Evolutionary conservation across 2,113 vertebrate species (phyloP), one percentile per base, ranked within the genome.

Genomic region (Oenanthe melanoleuca): DNA sequence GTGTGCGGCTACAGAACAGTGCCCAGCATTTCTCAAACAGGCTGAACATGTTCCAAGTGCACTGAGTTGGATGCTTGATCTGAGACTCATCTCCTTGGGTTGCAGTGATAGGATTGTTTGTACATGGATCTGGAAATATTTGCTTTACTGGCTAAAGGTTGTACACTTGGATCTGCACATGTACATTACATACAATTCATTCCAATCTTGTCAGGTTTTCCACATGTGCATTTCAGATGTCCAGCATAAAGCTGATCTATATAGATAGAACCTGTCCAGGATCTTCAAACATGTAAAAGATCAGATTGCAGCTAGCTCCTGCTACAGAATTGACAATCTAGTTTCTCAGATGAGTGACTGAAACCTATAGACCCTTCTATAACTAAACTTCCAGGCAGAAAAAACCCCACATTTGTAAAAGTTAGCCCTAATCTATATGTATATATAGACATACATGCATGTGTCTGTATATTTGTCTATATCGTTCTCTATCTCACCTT

Each of bases 201-300:
- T 94, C 82, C 56, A 86, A 26, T 73, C 33, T 53, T 77, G 31
- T 45, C 52, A n/a, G 61, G 38, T 73, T 92, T 96, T 88, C 66
- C 63, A 75, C 47, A 59, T 37, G 37, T 78, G 80, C 52, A 52
- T 29, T 80, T 74, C 64, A 92, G 33, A 86, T 79, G 34, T 56
- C 70, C 70, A 74, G 75, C 42, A 66, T 52, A 77, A 80, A 77
- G 64, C 60, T 90, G 67, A 59, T 63, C 55, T 69, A 3, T 40
- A 26, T 5, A 67, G 63, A 55, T 0, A 77, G 34, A 90, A 80
- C 12, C 7, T 2, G 2, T 11, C 29, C 47, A 49, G 61, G 29
- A 63, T 45, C 59, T 65, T 80, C 29, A 70, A 73, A 90, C 11
- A 26, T 4, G 8, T 50, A 33, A 50, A 77, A 80, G 24, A 28